Conservation (phyloP, 1,140 invertebrate species). For the Zaprionus inermis region DNA sequence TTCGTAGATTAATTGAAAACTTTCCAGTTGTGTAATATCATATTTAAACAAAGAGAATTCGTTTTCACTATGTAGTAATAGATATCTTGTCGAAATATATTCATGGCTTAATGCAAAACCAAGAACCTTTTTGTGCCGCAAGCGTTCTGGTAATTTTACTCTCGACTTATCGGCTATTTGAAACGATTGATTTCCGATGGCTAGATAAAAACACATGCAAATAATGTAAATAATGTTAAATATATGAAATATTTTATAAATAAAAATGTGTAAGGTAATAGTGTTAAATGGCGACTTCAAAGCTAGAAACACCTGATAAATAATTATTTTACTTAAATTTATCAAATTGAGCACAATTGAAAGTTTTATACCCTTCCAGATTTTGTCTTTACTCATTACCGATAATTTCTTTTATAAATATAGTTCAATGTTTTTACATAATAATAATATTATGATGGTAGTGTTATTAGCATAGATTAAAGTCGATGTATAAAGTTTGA, state of each 20-base stretch:
- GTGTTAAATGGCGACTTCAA: no score
- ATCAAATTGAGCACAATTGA: no score
- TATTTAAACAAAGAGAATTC: conserved; percentile 47
- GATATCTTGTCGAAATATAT: neutral
- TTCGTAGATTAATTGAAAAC: conserved; percentile 51
- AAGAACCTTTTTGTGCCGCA: conserved; percentile 49
- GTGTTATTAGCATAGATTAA: no score
- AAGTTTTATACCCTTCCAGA: no score
- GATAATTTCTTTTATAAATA: no score
- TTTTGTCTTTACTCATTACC: no score
- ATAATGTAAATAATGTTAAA: no score
- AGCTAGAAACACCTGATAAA: no score
- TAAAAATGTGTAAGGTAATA: neutral
- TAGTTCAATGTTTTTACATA: no score
- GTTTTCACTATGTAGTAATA: conserved; percentile 59
- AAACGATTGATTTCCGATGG: conserved; percentile 56
- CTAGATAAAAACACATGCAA: conserved; percentile 17
- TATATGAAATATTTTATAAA: neutral
- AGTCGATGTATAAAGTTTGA: no score
- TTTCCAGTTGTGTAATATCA: neutral
- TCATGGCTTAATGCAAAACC: conserved; percentile 38
- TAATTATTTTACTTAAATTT: no score
- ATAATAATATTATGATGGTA: no score
- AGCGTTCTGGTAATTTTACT: conserved; percentile 23
- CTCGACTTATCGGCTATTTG: neutral